A percentile compares a stretch with the other conserved stretches of the same genome.
Conservation (phyloP, 2,113 vertebrate genomes). For the Morone chrysops region DNA sequence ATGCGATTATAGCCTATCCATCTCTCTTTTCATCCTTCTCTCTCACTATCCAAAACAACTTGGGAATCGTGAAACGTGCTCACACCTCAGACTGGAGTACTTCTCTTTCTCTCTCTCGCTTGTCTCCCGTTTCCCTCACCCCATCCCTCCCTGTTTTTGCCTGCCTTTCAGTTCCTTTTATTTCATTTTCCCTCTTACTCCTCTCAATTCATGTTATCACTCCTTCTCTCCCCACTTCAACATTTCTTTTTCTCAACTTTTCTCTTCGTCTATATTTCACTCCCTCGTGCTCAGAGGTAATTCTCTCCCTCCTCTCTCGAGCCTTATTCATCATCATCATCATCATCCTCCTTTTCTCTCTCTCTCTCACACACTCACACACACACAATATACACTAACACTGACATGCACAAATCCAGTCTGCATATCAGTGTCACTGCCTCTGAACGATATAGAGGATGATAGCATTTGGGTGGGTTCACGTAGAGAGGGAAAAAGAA, state of each 20-base stretch:
- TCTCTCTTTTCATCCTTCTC: conserved; percentile 60
- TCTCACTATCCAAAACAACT: conserved; percentile 58
- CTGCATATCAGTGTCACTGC: conserved; percentile 54
- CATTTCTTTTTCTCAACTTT: conserved; percentile 38
- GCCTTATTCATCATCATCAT: conserved; percentile 72
- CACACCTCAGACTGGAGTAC: conserved; percentile 47
- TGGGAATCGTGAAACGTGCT: conserved; percentile 70
- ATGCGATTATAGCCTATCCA: conserved; percentile 72
- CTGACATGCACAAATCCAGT: conserved; percentile 46
- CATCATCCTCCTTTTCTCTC: conserved; percentile 13
- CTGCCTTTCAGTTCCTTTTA: conserved; percentile 24
- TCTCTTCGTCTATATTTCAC: conserved; percentile 59
- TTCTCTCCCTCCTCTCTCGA: conserved; percentile 71
- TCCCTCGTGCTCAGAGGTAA: conserved; percentile 76
- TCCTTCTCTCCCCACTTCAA: conserved; percentile 52
- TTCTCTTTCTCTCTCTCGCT: conserved; percentile 30
- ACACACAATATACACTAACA: conserved; percentile 30
- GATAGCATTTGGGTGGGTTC: conserved; percentile 30
- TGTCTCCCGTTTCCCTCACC: conserved; percentile 20
- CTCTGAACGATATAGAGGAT: conserved; percentile 44
- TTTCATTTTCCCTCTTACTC: conserved; percentile 51
- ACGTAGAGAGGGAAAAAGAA: background rate
- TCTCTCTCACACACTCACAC: conserved; percentile 12
- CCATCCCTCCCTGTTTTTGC: conserved; percentile 8
- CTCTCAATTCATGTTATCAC: conserved; percentile 39